These are phyloP conservation scores for Alethe diademata DNA, from an alignment of 2,113 vertebrate species.

Conservation along the genomic window DNA sequence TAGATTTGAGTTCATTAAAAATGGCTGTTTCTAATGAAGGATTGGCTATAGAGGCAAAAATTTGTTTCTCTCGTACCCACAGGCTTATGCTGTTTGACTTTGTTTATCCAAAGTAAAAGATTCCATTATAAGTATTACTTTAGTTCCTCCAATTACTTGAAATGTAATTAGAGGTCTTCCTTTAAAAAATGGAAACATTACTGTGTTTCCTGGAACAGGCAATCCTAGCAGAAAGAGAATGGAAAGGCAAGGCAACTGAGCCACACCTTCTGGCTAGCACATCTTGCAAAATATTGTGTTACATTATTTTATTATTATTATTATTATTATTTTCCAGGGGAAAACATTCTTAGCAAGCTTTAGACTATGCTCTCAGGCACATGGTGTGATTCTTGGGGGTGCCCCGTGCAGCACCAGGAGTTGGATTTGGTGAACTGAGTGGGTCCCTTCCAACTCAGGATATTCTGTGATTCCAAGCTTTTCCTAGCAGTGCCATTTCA, in stretches of 20 bases:
- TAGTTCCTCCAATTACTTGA: not conserved
- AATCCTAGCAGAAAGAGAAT: not conserved
- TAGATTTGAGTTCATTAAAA: not conserved
- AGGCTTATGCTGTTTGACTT: not conserved
- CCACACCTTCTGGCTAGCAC: not conserved
- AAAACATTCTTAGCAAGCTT: not conserved
- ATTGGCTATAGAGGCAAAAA: not conserved
- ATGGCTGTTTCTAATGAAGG: not conserved
- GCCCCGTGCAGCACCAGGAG: not conserved
- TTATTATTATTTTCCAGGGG: not conserved
- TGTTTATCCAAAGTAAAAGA: not conserved
- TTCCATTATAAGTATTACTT: not conserved
- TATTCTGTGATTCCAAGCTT: not conserved
- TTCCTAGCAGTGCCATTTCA: not conserved
- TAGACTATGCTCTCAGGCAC: fast-evolving
- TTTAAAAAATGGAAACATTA: not conserved
- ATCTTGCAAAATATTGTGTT: not conserved
- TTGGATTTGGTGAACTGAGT: not conserved
- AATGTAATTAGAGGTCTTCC: not conserved
- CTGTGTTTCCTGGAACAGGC: not conserved
- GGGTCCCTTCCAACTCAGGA: not conserved
- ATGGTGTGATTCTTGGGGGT: not conserved
- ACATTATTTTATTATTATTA: not conserved
- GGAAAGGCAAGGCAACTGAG: not conserved
- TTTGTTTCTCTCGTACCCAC: fast-evolving